Base-by-base conservation (phyloP, 1,140 invertebrate species). In the Ectropis grisescens region DNA sequence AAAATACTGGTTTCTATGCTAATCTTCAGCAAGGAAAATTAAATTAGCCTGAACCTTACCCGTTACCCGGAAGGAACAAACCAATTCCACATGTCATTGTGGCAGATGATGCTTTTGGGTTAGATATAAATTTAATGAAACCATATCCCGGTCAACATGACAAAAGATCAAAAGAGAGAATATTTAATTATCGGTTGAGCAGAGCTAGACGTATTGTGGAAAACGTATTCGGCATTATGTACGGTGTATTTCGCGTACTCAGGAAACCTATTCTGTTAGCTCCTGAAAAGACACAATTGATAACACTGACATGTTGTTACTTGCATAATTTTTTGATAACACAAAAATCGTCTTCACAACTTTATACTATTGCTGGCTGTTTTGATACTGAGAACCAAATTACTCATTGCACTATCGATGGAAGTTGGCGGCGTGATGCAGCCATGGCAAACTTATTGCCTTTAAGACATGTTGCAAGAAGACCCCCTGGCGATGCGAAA, bases 21-120 rank as follows among this genome's bases (percentile, higher is more conserved):
- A 22, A 22, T 22, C 19, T 22, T 9, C 19, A 32, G 30, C 15
- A 32, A 22, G n/a, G 15, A 32, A 32, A 22, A 32, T 32, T 16
- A 32, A 32, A 11, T 22, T 22, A 5, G 19, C 19, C 19, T 22
- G 19, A 22, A 22, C 19, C 19, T 22, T 22, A 14, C 15, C 19
- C 19, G 11, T 32, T 32, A 22, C 30, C 30, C 19, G 30, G 19
- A 23, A 32, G 19, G 19, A 34, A 34, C 23, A 27, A 34, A 15
- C 24, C 24, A 13, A 25, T 30, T 12, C 35, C 27, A 24, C 14
- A 30, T 37, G 28, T 37, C 9, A 30, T 37, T 37, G 28, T 37
- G 15, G 35, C 27, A 27, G 35, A 37, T 30, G 35, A 37, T 12
- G 35, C 28, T 13, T 37, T 37, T 16, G 35, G 13, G 10, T 27